phyloP scores from a whole-genome alignment of 2,888 invertebrate species.

The Onthophagus sagittarius region DNA sequence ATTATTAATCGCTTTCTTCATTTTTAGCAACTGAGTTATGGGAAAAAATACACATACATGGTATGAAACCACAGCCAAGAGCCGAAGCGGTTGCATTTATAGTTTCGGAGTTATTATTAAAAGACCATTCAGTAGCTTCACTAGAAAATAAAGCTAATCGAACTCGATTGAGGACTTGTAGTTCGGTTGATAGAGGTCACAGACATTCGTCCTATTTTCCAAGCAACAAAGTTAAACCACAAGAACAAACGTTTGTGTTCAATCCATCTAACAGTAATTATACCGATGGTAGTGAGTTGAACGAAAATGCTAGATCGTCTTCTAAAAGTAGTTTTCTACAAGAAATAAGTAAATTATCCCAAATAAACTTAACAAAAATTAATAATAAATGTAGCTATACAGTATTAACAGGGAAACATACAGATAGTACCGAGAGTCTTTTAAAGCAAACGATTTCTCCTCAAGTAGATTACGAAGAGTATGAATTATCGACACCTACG shows the following conservation, averaged over 20 bases:
- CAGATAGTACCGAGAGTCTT: slow-evolving; percentile 66
- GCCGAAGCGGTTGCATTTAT: slow-evolving; percentile 67
- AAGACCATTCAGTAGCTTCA: slow-evolving; percentile 35
- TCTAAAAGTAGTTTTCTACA: slow-evolving; percentile 52
- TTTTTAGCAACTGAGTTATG: slow-evolving; percentile 65
- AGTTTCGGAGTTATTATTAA: slow-evolving; percentile 55
- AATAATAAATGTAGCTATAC: slow-evolving; percentile 69
- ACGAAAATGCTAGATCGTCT: slow-evolving; percentile 37
- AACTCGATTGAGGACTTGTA: slow-evolving; percentile 42
- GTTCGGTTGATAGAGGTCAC: slow-evolving; percentile 43
- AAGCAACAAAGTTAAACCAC: slow-evolving; percentile 43
- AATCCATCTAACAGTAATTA: slow-evolving; percentile 49
- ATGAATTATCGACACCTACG: slow-evolving; percentile 41
- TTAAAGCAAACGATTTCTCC: slow-evolving; percentile 39
- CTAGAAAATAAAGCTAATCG: slow-evolving; percentile 32
- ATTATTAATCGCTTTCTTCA: neutral
- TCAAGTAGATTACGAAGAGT: slow-evolving; percentile 35
- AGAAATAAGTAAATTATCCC: slow-evolving; percentile 69
- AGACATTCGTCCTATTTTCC: slow-evolving; percentile 49
- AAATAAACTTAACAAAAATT: slow-evolving; percentile 63
- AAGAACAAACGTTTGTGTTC: slow-evolving; percentile 49
- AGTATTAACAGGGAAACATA: slow-evolving; percentile 55
- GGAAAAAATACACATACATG: slow-evolving; percentile 64
- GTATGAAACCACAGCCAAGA: slow-evolving; percentile 63
- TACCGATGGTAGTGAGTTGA: slow-evolving; percentile 45